A percentile compares a stretch with the other conserved stretches of the same genome.
Evolutionary conservation across 2,113 vertebrate species (phyloP).

Genomic region (Sinocyclocheilus grahami): DNA sequence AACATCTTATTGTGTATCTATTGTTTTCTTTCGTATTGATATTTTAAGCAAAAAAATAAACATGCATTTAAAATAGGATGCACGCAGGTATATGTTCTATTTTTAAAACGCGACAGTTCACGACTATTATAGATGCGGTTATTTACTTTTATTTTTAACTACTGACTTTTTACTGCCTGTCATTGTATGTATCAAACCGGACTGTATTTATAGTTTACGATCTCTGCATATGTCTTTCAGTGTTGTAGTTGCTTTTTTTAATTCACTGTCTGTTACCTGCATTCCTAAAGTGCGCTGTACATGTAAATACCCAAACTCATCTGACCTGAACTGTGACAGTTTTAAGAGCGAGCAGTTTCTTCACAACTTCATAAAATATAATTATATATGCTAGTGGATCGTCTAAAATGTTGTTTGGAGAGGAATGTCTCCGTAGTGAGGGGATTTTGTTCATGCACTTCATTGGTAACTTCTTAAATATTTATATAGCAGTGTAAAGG

Average conservation of each 20-base stretch:
- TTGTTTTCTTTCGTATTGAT: constrained; percentile 62
- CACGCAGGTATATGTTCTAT: neutral
- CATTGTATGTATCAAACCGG: neutral
- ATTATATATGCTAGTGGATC: neutral
- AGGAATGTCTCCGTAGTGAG: neutral
- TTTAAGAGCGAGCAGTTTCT: neutral
- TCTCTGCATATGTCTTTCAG: neutral
- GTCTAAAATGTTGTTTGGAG: neutral
- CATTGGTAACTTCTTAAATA: neutral
- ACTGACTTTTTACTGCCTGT: neutral
- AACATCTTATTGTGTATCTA: constrained; percentile 78
- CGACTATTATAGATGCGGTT: neutral
- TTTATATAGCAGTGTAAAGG: neutral
- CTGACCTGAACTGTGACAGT: neutral
- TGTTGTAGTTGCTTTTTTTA: neutral
- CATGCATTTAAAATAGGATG: neutral
- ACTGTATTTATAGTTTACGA: neutral
- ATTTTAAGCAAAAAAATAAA: neutral
- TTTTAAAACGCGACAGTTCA: neutral
- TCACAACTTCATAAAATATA: neutral
- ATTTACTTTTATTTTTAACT: neutral
- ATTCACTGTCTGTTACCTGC: neutral
- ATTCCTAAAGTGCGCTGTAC: constrained; percentile 13
- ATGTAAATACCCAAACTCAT: neutral
- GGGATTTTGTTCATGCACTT: neutral